Evolutionary conservation across 2,113 vertebrate species (phyloP).

Genomic region (Perca flavescens): DNA sequence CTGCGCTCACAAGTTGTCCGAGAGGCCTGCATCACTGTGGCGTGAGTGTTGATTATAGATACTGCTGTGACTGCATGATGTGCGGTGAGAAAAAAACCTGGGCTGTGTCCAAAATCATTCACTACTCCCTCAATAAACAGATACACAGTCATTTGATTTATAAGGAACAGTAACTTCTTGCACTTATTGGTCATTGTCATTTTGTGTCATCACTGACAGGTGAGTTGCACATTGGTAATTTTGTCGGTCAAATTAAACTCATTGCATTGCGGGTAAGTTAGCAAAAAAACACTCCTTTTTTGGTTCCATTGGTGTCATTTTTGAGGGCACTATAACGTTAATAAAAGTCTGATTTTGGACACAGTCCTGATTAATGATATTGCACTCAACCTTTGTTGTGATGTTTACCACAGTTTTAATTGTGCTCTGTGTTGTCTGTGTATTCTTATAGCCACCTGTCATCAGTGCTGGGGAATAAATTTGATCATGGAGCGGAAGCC

Average conservation of each 20-base stretch:
- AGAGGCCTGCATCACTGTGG: constrained; percentile 97
- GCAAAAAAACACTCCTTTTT: not conserved
- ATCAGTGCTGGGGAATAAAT: constrained; percentile 94
- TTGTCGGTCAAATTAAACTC: not conserved
- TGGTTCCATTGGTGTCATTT: not conserved
- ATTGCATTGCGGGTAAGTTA: not conserved
- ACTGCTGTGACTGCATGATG: not conserved
- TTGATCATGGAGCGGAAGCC: constrained; percentile 96
- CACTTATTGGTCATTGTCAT: not conserved
- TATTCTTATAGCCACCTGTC: constrained; percentile 89
- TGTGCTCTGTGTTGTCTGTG: not conserved
- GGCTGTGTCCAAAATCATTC: not conserved
- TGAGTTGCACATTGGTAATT: not conserved
- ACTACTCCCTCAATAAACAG: not conserved
- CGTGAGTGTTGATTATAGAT: constrained; percentile 86
- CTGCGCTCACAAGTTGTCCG: constrained; percentile 96
- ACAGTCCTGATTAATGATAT: not conserved
- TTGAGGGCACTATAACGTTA: not conserved
- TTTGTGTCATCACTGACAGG: not conserved
- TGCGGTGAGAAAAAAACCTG: not conserved
- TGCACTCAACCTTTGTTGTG: not conserved
- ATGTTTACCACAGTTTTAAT: not conserved
- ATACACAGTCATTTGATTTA: not conserved
- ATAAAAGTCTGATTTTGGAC: not conserved
- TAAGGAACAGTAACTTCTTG: not conserved